Evolutionary conservation across 2,888 invertebrate species (phyloP), one percentile per base, ranked within the genome.

Genomic region (Pterobdella sp.): DNA sequence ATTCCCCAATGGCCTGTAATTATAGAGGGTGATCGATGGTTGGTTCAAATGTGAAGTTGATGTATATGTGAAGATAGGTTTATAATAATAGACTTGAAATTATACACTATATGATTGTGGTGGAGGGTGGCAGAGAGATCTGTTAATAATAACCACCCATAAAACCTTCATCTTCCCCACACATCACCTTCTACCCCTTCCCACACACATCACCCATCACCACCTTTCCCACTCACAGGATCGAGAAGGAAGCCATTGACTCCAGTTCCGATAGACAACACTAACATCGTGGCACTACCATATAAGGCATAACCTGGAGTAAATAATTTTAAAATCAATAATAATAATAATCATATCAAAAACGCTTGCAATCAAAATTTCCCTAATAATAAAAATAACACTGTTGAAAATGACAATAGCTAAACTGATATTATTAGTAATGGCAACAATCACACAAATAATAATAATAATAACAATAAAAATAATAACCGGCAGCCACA

Each of bases 301-400:
- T 97, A 97, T 0, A 97, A 87, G 0, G 94, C 94, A 82, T 97
- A 97, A 0, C 96, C 60, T 56, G 60, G 7, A 3, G n/a, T n/a
- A n/a, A n/a, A n/a, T n/a, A n/a, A n/a, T n/a, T n/a, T n/a, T n/a
- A n/a, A n/a, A n/a, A n/a, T n/a, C n/a, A n/a, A n/a, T n/a, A n/a
- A n/a, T n/a, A n/a, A n/a, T n/a, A n/a, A n/a, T n/a, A n/a, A n/a
- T n/a, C n/a, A n/a, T n/a, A n/a, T n/a, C n/a, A n/a, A n/a, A n/a
- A n/a, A n/a, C n/a, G n/a, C n/a, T n/a, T n/a, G n/a, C n/a, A n/a
- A n/a, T n/a, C n/a, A n/a, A n/a, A n/a, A n/a, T n/a, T n/a, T n/a
- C n/a, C n/a, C n/a, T n/a, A n/a, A n/a, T n/a, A n/a, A n/a, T n/a
- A n/a, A n/a, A n/a, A n/a, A n/a, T n/a, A n/a, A n/a, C n/a, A n/a